phyloP scores from a whole-genome alignment of 2,888 invertebrate species.

The Ceramica pisi region DNA sequence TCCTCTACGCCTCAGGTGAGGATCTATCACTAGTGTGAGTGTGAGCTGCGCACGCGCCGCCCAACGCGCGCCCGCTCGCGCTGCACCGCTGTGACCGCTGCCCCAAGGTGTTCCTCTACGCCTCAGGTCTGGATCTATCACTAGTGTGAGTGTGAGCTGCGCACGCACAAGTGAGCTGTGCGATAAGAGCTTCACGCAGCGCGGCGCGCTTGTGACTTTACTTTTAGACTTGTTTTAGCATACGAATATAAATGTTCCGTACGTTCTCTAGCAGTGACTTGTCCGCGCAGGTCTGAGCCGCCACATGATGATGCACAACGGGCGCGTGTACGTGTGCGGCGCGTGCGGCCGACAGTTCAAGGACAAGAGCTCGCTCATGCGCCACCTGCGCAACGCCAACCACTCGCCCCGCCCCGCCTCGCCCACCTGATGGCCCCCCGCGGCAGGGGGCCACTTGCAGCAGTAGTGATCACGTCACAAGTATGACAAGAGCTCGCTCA shows the following conservation, averaged over 20 bases:
- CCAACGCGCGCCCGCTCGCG: too few species aligned
- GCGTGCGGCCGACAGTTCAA: conserved; percentile 92
- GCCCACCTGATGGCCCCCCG: conserved; percentile 1
- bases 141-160: too few species aligned
- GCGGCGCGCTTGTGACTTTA: conserved; percentile 92
- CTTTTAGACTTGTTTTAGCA: too few species aligned
- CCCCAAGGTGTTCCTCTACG: too few species aligned
- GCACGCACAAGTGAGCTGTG: conserved; percentile 92
- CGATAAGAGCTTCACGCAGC: conserved; percentile 93
- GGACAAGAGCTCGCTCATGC: conserved; percentile 93
- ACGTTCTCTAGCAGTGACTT: too few species aligned
- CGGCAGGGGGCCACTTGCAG: background rate
- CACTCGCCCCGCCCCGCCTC: conserved; percentile 28
- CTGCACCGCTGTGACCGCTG: too few species aligned
- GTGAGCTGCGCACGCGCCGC: too few species aligned
- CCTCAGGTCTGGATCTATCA: too few species aligned
- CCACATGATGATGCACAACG: conserved; percentile 74
- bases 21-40: too few species aligned
- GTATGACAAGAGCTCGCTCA: conserved; percentile 92
- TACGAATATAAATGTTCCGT: too few species aligned
- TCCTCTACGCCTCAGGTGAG: too few species aligned
- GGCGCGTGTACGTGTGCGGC: conserved; percentile 70
- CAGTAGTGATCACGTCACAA: conserved; percentile 7
- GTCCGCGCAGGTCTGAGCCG: conserved; percentile 72
- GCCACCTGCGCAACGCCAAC: conserved; percentile 87